These are phyloP conservation scores for Orthonyx spaldingii DNA, from an alignment of 2,113 vertebrate genomes.

Conservation along the genomic window DNA sequence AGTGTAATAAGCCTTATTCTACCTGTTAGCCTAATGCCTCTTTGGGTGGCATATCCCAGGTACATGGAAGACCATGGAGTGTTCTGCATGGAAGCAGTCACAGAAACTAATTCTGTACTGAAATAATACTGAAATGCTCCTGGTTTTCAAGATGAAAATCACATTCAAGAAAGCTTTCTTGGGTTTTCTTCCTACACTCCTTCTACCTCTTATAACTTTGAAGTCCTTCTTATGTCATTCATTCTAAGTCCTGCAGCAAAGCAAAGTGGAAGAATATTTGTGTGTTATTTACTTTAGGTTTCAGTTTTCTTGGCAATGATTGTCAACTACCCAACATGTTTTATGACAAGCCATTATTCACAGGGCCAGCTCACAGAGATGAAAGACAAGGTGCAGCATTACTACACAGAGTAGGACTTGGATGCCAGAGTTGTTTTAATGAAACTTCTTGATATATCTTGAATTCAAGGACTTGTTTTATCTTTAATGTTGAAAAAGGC, in stretches of 20 bases:
- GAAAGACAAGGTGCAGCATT: background rate
- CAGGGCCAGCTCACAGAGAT: background rate
- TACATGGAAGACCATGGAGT: background rate
- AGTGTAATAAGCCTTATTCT: constrained; percentile 22
- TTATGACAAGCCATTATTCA: background rate
- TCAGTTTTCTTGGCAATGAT: background rate
- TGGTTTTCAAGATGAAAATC: background rate
- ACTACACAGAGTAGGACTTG: background rate
- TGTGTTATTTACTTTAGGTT: background rate
- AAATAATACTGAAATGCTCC: background rate
- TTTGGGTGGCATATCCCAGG: background rate
- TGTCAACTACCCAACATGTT: background rate
- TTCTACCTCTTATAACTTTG: background rate
- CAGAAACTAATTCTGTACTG: background rate
- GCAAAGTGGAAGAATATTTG: background rate
- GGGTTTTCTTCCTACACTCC: background rate
- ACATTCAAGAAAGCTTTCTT: background rate
- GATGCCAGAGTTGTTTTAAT: background rate
- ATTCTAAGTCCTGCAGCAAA: background rate
- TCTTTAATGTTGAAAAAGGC: background rate
- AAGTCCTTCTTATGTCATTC: background rate
- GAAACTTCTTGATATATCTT: background rate
- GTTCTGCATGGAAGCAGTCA: background rate
- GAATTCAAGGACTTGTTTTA: background rate
- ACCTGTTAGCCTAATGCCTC: constrained; percentile 1